A percentile compares a stretch with the other conserved stretches of the same genome.
phyloP scores from a whole-genome alignment of 2,797 vertebrate species.

The Spea hammondii region DNA sequence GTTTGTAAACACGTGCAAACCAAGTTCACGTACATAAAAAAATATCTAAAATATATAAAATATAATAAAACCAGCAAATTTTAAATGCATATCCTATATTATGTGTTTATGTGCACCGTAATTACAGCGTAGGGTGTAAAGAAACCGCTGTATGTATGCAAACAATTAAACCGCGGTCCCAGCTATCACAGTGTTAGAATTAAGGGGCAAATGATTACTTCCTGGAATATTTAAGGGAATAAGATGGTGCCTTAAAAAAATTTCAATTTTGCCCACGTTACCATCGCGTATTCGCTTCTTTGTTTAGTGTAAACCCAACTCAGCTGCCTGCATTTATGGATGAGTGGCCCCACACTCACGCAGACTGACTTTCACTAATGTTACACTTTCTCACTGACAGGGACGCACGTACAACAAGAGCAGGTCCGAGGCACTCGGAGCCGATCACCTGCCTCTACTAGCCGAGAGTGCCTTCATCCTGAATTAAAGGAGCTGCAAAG shows the following conservation, averaged over 20 bases:
- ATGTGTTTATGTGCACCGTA: not conserved
- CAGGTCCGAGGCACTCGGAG: not conserved
- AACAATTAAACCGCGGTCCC: too few relatives aligned
- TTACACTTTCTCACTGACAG: not conserved
- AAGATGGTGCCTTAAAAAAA: too few relatives aligned
- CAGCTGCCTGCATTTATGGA: not conserved
- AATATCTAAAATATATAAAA: not conserved
- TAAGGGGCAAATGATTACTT: too few relatives aligned
- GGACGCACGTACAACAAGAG: not conserved
- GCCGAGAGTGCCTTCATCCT: not conserved
- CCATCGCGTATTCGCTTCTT: not conserved
- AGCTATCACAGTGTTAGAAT: too few relatives aligned
- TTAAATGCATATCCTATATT: not conserved
- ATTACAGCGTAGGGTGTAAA: too few relatives aligned
- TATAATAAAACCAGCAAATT: not conserved
- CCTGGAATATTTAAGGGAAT: too few relatives aligned
- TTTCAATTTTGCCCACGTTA: not conserved
- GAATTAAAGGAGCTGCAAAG: not conserved
- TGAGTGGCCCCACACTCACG: not conserved
- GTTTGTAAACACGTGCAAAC: not conserved
- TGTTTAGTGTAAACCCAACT: not conserved
- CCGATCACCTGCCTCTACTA: not conserved
- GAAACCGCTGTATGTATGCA: too few relatives aligned
- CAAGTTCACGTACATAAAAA: not conserved
- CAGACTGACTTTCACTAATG: not conserved